Evolutionary conservation across 2,797 vertebrate species (phyloP).

Genomic region (Brachyalestes nurse): DNA sequence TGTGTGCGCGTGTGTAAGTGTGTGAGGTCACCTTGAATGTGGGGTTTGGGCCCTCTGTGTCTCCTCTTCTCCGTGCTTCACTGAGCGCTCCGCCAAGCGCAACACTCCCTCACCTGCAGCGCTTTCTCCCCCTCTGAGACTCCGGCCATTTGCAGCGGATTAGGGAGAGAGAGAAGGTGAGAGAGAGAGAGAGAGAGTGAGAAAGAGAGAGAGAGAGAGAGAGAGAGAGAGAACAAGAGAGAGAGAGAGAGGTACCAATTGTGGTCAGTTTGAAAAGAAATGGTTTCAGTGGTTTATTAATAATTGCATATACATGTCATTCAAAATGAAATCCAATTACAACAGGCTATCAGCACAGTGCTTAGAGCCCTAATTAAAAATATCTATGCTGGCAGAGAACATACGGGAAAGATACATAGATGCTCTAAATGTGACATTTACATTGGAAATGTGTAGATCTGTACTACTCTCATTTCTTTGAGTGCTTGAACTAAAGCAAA

Average conservation of each 20-base stretch:
- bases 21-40: slow-evolving; percentile 78
- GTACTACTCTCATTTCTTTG: neutral
- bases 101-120: slow-evolving; percentile 78
- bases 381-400: neutral
- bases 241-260: slow-evolving; percentile 23
- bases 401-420: neutral
- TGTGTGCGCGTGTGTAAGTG: slow-evolving; percentile 25
- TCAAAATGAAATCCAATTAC: neutral
- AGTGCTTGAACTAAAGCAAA: neutral
- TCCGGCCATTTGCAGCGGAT: slow-evolving; percentile 81
- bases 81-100: slow-evolving; percentile 81
- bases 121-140: slow-evolving; percentile 79
- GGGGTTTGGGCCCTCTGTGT: slow-evolving; percentile 64
- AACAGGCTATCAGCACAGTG: neutral
- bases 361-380: slow-evolving; percentile 3
- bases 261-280: slow-evolving; percentile 27
- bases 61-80: slow-evolving; percentile 74
- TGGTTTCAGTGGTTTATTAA: slow-evolving; percentile 1
- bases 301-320: neutral
- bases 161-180: slow-evolving; percentile 59
- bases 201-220: slow-evolving; percentile 29
- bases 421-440: neutral
- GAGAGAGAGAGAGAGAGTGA: slow-evolving; percentile 33
- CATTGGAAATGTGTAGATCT: neutral
- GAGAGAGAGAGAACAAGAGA: slow-evolving; percentile 25